Evolutionary conservation across 2,797 vertebrate genomes (phyloP), one percentile per base, ranked within the genome.

Genomic region (Australoheros facetus): DNA sequence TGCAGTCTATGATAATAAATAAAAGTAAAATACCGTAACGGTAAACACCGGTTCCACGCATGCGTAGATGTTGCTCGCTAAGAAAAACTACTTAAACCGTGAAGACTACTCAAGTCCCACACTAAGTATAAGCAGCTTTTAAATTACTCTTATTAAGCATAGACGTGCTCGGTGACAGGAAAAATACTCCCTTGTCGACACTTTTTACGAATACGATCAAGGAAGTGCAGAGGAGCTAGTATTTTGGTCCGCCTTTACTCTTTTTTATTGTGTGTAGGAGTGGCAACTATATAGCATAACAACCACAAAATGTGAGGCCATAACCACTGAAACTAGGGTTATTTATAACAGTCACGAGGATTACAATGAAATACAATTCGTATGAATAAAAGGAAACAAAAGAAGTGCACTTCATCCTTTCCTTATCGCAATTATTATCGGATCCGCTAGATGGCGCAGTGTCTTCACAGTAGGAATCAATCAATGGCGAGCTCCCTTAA

Each of bases 361-460:
- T 9, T 37, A 37, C 9, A 37, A 10, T 8, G 34, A 37, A 37
- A 37, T 3, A 37, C 8, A 37, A 10, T 37, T 37, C 34, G 34
- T 37, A 10, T 37, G 2, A 10, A 37, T 37, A 37, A 37, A 34
- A 34, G 34, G 2, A 34, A 34, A 34, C 34, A 8, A 26, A n/a
- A 58, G 3, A 3, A 3, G 16, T 3, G 2, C 0, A 8, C 73
- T 16, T 54, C 8, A 19, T 14, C 12, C 1, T 21, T 45, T 56
- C 19, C 26, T 30, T 9, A 21, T 0, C 71, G 89, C 84, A 89
- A 71, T 82, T 9, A 28, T 55, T 14, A n/a, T 17, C 34, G 13
- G 2, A 23, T 13, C 81, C 92, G 0, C 30, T 88, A 93, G 93
- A 89, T 93, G 92, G 89, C 84, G 90, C 60, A 55, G 73, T 87